phyloP scores from a whole-genome alignment of 2,888 invertebrate species.

The Orthosia incerta region DNA sequence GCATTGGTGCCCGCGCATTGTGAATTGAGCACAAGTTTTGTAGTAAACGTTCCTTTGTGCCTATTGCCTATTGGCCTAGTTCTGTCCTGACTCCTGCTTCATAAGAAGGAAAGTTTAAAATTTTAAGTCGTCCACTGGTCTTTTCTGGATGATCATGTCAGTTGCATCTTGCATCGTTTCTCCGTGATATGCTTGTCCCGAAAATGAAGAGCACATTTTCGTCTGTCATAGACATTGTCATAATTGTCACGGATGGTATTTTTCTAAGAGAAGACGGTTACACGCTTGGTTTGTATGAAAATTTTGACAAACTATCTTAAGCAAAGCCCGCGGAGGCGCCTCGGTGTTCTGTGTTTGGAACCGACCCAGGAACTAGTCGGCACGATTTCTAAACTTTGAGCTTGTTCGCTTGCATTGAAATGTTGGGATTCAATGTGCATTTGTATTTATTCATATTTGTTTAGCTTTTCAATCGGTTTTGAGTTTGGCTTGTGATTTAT shows the following conservation, averaged over 20 bases:
- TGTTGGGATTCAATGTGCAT: slow-evolving; percentile 45
- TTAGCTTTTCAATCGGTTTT: slow-evolving; percentile 24
- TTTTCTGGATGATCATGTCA: no score
- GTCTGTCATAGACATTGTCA: no score
- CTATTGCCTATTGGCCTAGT: no score
- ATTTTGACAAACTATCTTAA: background rate
- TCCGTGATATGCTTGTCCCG: no score
- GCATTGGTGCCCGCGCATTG: background rate
- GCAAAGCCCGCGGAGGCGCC: background rate
- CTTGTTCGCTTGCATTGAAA: slow-evolving; percentile 44
- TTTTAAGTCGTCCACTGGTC: background rate
- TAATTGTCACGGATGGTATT: background rate
- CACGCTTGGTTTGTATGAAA: background rate
- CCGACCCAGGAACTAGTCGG: slow-evolving; percentile 58
- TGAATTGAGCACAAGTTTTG: background rate
- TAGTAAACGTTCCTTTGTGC: no score
- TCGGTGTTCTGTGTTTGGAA: slow-evolving; percentile 55
- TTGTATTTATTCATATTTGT: slow-evolving; percentile 38
- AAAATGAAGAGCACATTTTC: no score
- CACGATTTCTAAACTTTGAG: slow-evolving; percentile 56
- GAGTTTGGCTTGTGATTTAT: slow-evolving; percentile 3
- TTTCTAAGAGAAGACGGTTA: background rate
- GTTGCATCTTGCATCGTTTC: no score
- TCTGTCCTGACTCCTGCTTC: no score
- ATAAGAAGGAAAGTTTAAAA: background rate